Conservation (phyloP, 37 sponge, comb jelly and placozoan species). For the Diacarnus erythraeanus region DNA sequence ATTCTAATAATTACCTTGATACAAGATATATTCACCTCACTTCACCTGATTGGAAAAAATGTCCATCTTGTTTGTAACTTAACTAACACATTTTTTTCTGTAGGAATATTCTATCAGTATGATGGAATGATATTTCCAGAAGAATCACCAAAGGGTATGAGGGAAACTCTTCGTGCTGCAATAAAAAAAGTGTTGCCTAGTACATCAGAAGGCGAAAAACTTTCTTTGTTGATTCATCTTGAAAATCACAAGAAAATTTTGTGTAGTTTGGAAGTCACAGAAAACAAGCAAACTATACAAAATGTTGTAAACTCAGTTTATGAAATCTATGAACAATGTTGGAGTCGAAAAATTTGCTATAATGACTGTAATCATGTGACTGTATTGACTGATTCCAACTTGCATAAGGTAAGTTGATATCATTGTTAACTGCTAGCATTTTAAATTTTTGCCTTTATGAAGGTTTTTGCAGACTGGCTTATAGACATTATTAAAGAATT, state of each 20-base stretch:
- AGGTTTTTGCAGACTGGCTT: background rate
- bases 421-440: background rate
- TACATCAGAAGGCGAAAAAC: background rate
- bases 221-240: background rate
- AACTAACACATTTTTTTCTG: too few relatives aligned
- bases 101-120: conserved; percentile 38
- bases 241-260: background rate
- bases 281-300: background rate
- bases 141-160: background rate
- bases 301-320: background rate
- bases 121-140: conserved; percentile 50
- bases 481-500: background rate
- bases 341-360: background rate
- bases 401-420: background rate
- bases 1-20: too few relatives aligned
- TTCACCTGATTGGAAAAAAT: too few relatives aligned
- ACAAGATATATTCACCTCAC: too few relatives aligned
- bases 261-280: background rate
- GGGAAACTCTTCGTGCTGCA: background rate
- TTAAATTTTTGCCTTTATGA: background rate
- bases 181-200: background rate
- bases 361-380: too few relatives aligned
- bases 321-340: background rate
- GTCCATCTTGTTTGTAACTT: too few relatives aligned
- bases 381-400: background rate